A percentile compares a stretch with the other conserved stretches of the same genome.
Evolutionary conservation across 2,113 vertebrate genomes (phyloP).

Genomic region (Camelus dromedarius): DNA sequence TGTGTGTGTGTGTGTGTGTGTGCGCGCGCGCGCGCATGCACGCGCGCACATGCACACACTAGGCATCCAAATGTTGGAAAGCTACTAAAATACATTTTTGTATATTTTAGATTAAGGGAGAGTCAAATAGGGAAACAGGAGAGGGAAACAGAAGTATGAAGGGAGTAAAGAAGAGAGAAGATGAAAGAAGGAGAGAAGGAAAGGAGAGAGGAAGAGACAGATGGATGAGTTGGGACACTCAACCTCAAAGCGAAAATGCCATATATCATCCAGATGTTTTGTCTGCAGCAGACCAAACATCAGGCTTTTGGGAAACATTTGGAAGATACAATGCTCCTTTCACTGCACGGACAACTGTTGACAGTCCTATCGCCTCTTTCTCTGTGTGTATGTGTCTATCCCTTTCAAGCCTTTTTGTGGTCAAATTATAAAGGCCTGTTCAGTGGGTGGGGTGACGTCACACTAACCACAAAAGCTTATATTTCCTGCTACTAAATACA

Average conservation of each 20-base stretch:
- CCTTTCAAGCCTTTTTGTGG: slow-evolving; percentile 81
- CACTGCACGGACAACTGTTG: slow-evolving; percentile 67
- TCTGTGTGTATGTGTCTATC: slow-evolving; percentile 68
- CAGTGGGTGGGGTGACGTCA: slow-evolving; percentile 80
- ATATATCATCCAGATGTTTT: slow-evolving; percentile 79
- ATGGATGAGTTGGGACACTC: not conserved
- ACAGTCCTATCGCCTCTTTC: slow-evolving; percentile 51
- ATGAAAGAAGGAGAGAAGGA: not conserved
- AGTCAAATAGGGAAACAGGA: not conserved
- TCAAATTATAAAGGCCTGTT: slow-evolving; percentile 82
- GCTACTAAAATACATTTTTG: not conserved
- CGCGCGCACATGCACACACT: not conserved
- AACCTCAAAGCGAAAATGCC: slow-evolving; percentile 43
- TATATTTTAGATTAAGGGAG: not conserved
- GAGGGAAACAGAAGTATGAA: not conserved
- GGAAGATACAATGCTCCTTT: slow-evolving; percentile 74
- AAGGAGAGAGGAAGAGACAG: not conserved
- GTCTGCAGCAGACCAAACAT: slow-evolving; percentile 70
- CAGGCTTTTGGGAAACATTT: slow-evolving; percentile 69
- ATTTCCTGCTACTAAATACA: slow-evolving; percentile 83
- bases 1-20: too few species aligned
- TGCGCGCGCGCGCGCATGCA: rapidly evolving
- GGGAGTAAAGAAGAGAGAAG: not conserved
- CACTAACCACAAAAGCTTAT: slow-evolving; percentile 82
- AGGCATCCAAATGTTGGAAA: not conserved